A percentile compares a stretch with the other conserved stretches of the same genome.
Conservation (phyloP, 92 coral and sea anemone species). For the Scolanthus callimorphus region DNA sequence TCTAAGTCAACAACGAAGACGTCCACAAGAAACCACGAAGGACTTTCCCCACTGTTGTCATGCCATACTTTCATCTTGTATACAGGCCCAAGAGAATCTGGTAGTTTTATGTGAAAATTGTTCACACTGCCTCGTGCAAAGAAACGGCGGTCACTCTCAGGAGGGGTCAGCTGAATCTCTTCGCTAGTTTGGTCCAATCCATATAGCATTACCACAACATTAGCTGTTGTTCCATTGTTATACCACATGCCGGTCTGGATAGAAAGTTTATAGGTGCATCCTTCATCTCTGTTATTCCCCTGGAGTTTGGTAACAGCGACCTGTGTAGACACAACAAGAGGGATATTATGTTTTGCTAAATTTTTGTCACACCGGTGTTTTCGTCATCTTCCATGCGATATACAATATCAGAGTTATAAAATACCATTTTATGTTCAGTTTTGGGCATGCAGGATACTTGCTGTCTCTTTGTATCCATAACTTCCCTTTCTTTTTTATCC, state of each 20-base stretch:
- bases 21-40: slow-evolving; percentile 85
- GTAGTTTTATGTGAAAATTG: slow-evolving; percentile 56
- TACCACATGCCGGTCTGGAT: slow-evolving; percentile 90
- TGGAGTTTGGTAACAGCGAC: too few relatives aligned
- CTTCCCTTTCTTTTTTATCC: too few relatives aligned
- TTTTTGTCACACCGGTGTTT: neutral
- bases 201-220: slow-evolving; percentile 56
- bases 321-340: neutral
- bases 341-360: neutral
- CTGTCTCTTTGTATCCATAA: too few relatives aligned
- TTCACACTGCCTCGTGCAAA: slow-evolving; percentile 85
- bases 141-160: slow-evolving; percentile 40
- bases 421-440: too few relatives aligned
- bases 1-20: slow-evolving; percentile 56
- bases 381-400: too few relatives aligned
- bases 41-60: slow-evolving; percentile 73
- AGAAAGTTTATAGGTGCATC: slow-evolving; percentile 57
- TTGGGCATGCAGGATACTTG: too few relatives aligned
- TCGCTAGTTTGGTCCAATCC: slow-evolving; percentile 66
- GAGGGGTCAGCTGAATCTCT: slow-evolving; percentile 55
- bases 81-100: slow-evolving; percentile 58
- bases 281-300: slow-evolving; percentile 13
- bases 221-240: slow-evolving; percentile 82
- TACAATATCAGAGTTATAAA: too few relatives aligned
- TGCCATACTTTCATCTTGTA: slow-evolving; percentile 74